Evolutionary conservation across 2,113 vertebrate genomes (phyloP), one percentile per base, ranked within the genome.

Genomic region (Rhea americana): DNA sequence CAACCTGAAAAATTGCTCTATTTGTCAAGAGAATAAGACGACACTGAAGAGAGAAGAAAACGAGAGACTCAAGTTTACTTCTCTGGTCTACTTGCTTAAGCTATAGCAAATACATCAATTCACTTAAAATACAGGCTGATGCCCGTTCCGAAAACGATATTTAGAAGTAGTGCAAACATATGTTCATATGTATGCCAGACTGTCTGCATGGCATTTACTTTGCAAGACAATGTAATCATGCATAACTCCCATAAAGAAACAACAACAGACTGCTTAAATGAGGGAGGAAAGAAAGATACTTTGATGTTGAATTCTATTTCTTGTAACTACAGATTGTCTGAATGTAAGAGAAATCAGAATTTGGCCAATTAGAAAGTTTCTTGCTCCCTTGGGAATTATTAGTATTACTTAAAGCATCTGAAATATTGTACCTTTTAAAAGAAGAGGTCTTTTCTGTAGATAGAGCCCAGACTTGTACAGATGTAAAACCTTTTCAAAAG

Each of bases 381-480:
- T 86, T 0, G 0, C 25, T 75, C 43, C 11, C 37, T 87, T 51
- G 28, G 35, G 4, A 43, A 13, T 58, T 77, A 39, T 56, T 30
- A 56, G 28, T 3, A 45, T 56, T 53, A 73, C 25, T 43, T n/a
- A 41, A 20, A 85, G 39, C 25, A 61, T 51, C 84, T 20, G 72
- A 87, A 88, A 87, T 35, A 65, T 32, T 26, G 59, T 97, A 99
- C 98, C 98, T 98, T 97, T 97, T 89, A 98, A 95, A 89, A 92
- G 96, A 95, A 95, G 97, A 88, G 87, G 96, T 91, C 89, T 98
- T 92, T 98, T 98, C 89, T 98, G 98, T 72, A 98, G 97, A 96
- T 99, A 98, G 90, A 98, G 96, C 87, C 98, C 99, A 93, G 98
- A 98, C 96, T 98, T 98, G 97, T 99, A 99, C 51, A 98, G 94